phyloP scores from a whole-genome alignment of 2,113 vertebrate genomes.

The Alces alces region DNA sequence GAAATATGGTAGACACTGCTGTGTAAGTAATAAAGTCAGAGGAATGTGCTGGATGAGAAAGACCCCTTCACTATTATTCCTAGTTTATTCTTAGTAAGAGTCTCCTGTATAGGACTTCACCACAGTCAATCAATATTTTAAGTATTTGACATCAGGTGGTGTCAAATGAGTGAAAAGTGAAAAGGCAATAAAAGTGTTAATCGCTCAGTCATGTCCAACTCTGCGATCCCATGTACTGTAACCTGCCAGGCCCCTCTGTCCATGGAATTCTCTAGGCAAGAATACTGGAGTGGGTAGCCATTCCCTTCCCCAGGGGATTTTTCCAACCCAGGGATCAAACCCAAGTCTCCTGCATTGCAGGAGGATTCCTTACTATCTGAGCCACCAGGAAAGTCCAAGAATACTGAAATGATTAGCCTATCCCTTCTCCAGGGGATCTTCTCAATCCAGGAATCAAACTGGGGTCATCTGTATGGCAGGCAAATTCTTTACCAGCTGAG shows the following conservation, averaged over 20 bases:
- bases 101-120: background rate
- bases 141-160: background rate
- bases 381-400: background rate
- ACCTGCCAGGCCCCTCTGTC: background rate
- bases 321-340: background rate
- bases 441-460: background rate
- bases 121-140: background rate
- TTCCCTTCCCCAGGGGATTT: background rate
- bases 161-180: background rate
- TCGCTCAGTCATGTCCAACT: background rate
- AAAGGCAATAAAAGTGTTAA: background rate
- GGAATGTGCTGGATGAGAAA: background rate
- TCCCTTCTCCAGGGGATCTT: background rate
- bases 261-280: background rate
- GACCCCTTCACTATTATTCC: accelerated
- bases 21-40: background rate
- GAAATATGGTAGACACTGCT: background rate
- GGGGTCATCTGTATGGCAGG: background rate
- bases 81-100: background rate
- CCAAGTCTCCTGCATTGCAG: background rate
- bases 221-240: background rate
- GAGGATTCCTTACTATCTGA: background rate
- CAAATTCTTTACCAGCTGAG: background rate
- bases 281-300: background rate
- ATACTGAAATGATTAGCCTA: background rate